Conservation (phyloP, 2,797 vertebrate species). For the Chiloscyllium punctatum region DNA sequence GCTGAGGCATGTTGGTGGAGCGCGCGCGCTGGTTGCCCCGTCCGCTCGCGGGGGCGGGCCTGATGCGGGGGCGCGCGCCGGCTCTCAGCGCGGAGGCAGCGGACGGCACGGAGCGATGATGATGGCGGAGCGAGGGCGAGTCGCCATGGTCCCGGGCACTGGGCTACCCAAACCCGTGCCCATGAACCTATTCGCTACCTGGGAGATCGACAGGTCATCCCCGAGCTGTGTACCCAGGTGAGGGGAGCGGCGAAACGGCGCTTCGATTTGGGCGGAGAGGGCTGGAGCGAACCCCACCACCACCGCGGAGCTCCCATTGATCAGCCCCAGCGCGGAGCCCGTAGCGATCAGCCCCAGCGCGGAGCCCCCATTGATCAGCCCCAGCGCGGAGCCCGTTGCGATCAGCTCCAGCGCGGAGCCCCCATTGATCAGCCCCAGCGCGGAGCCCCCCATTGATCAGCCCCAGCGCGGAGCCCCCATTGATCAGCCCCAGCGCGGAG, state of each 20-base stretch:
- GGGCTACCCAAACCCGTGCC: conserved; percentile 13
- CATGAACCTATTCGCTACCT: conserved; percentile 34
- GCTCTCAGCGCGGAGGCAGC: neutral
- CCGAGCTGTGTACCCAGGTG: conserved; percentile 32
- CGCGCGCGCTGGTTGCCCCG: neutral
- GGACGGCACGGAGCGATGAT: neutral
- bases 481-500: too few relatives aligned
- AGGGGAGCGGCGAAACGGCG: neutral
- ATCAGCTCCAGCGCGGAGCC: neutral
- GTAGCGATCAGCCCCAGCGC: too few relatives aligned
- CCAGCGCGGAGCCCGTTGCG: too few relatives aligned
- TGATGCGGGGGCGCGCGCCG: neutral
- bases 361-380: neutral
- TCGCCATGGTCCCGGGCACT: neutral
- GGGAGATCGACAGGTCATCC: conserved; percentile 21
- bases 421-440: neutral
- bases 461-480: too few relatives aligned
- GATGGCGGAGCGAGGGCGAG: conserved; percentile 33
- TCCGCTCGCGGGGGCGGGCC: neutral
- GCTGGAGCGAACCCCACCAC: neutral
- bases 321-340: neutral
- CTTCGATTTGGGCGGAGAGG: too few relatives aligned
- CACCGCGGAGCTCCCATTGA: neutral
- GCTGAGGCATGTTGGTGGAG: neutral
- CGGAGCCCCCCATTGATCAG: too few relatives aligned